Evolutionary conservation across 2,113 vertebrate species (phyloP).

Genomic region (Melanocharis versteri): DNA sequence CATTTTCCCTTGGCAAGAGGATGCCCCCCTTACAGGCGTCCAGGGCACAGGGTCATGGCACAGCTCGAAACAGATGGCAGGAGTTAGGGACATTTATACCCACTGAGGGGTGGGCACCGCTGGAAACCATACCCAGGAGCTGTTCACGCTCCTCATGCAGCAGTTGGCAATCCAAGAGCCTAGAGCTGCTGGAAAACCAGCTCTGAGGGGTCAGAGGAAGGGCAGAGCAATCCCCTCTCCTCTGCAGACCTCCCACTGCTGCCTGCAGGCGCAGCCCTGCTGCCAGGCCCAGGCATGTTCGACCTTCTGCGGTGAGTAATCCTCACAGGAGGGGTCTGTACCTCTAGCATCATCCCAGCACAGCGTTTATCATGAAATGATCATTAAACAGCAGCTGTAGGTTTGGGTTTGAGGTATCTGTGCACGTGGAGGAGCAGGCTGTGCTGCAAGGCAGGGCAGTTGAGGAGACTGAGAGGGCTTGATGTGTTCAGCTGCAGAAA

Average conservation of each 20-base stretch:
- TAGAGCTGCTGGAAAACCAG: neutral
- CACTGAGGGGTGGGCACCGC: neutral
- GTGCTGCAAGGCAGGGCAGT: accelerated
- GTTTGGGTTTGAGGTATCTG: neutral
- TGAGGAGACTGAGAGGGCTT: neutral
- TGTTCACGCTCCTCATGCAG: neutral
- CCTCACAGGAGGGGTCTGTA: neutral
- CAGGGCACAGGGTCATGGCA: neutral
- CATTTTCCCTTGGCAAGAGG: neutral
- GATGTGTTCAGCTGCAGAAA: neutral
- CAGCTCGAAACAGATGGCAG: neutral
- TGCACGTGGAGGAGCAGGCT: neutral
- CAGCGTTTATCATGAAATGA: neutral
- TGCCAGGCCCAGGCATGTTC: neutral
- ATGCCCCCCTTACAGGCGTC: neutral
- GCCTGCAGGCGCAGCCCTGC: neutral
- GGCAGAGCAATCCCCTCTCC: neutral
- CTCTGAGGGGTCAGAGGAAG: neutral
- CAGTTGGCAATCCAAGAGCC: neutral
- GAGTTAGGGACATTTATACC: neutral
- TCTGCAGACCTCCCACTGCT: neutral
- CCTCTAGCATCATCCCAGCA: neutral
- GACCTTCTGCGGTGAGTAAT: neutral
- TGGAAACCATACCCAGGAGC: neutral
- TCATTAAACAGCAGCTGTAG: neutral